Base-by-base conservation (phyloP, 2,113 vertebrate species). In the Pontoporia blainvillei region DNA sequence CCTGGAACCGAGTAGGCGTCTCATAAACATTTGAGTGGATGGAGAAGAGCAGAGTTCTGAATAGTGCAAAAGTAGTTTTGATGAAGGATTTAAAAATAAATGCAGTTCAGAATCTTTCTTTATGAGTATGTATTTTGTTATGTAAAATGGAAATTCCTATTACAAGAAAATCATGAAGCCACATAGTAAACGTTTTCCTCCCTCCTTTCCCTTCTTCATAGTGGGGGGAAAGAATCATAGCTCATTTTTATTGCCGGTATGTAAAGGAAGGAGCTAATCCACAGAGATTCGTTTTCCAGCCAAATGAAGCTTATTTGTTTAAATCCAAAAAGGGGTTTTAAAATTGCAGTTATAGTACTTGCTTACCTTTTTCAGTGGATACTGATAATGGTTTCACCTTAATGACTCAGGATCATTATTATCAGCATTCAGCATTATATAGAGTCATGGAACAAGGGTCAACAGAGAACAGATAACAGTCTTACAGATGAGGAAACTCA, bases 51-150 rank as follows among this genome's bases (percentile, higher is more conserved):
- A 52, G 59, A 66, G 18, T 71, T 85, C 87, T 78, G n/a, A 36
- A 79, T 87, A 71, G 17, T 90, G 25, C 72, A 34, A 54, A 92
- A 73, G 27, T 79, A 3, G 23, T 57, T 79, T 57, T 36, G 36
- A n/a, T 89, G 83, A 86, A 54, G 39, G 76, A 85, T 90, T 92
- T 92, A 76, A 66, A 87, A 96, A 41, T 79, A 86, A 79, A 31
- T 75, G 94, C 17, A 41, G 12, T 85, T 86, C 23, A 13, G 49
- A 46, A 31, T 83, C 41, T 78, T 62, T 73, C 27, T 23, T 61
- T 71, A 27, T 59, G 34, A 95, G 14, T 46, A 1, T 91, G 0
- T 79, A 39, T 90, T 85, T 91, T 82, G 36, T 93, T 97, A 46
- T 71, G 3, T 46, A 14, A 86, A 36, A n/a, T 88, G 64, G 13